Base-by-base conservation (phyloP, 1,140 invertebrate species). In the Lethrus apterus region DNA sequence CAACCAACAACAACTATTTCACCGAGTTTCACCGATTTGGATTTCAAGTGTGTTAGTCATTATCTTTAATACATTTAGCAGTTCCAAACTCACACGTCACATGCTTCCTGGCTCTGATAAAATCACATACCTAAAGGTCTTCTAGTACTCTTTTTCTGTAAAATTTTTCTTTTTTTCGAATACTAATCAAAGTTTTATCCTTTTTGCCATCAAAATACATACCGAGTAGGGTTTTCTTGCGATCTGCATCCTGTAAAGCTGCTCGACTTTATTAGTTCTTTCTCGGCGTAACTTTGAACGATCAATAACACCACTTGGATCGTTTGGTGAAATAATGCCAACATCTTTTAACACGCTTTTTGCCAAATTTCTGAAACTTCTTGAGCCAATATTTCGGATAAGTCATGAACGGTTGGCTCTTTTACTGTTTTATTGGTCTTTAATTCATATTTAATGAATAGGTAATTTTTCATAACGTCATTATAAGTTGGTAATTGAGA, bases 161-260 rank as follows among this genome's bases (percentile, higher is more conserved):
- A n/a, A n/a, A n/a, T n/a, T n/a, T n/a, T n/a, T n/a, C n/a, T n/a
- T n/a, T n/a, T n/a, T n/a, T n/a, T n/a, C n/a, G n/a, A n/a, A n/a
- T n/a, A n/a, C n/a, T n/a, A 54, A 52, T 44, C 33, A 50, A 54
- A 43, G 41, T 52, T 15, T 51, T 50, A 24, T 52, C 49, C 21
- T 54, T 52, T 44, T 50, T 54, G 7, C 44, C 50, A 52, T 54
- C 52, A 48, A n/a, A n/a, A n/a, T n/a, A n/a, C n/a, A n/a, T n/a
- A n/a, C n/a, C n/a, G n/a, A n/a, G n/a, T 18, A 44, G 36, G 10
- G n/a, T 32, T 44, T 44, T 44, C 11, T 44, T 17, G 15, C 18
- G 24, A 44, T 44, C 42, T 36, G 5, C 42, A 35, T 36, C 17
- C 5, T 44, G 24, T 44, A 36, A 35, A 41, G 24, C 31, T 44